phyloP scores from a whole-genome alignment of 2,797 vertebrate genomes.

The Eulemur coronatus region DNA sequence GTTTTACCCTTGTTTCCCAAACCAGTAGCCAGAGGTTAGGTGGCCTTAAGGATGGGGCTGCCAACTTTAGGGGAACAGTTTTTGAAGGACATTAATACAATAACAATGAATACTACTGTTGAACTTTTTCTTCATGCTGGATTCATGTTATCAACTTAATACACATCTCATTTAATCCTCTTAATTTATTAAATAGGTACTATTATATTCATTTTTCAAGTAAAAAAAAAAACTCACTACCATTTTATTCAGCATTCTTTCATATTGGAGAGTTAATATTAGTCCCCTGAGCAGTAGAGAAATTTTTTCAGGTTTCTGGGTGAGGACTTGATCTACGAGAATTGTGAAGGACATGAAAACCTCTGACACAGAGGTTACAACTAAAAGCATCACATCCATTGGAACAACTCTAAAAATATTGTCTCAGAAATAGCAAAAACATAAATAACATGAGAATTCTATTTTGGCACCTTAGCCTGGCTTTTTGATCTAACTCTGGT shows the following conservation, averaged over 20 bases:
- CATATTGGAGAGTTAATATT: neutral
- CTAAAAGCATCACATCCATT: neutral
- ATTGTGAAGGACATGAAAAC: neutral
- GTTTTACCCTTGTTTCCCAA: neutral
- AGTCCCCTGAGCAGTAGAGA: neutral
- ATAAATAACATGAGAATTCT: neutral
- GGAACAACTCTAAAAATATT: constrained; percentile 17
- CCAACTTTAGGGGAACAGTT: neutral
- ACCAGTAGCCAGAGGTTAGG: neutral
- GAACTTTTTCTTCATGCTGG: neutral
- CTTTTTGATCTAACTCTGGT: neutral
- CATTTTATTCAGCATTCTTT: neutral
- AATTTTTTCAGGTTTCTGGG: neutral
- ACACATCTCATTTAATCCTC: neutral
- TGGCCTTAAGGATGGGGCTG: neutral
- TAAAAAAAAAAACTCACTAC: neutral
- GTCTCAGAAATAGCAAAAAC: neutral
- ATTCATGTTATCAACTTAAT: neutral
- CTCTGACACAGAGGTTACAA: neutral
- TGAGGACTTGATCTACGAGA: neutral
- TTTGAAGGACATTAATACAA: neutral
- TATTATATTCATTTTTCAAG: neutral
- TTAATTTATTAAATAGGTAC: neutral
- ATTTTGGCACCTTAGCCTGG: neutral
- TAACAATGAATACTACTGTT: neutral